Base-by-base conservation (phyloP, 2,797 vertebrate species). In the Arrhamphus sclerolepis region DNA sequence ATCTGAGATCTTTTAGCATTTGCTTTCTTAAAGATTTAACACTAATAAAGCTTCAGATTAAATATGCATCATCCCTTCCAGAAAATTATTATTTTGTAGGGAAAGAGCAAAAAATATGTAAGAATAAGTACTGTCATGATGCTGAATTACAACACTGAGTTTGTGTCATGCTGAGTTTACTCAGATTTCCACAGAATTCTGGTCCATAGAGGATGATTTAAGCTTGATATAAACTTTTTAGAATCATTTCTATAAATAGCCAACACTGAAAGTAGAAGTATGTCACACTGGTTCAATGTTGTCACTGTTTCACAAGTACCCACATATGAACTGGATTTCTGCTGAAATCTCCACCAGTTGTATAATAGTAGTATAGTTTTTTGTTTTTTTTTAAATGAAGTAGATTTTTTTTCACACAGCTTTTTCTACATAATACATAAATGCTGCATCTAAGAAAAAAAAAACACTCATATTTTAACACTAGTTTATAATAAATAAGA, bases 181-280 rank as follows among this genome's bases (percentile, higher is more conserved):
- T 16, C 13, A 22, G 6, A 19, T 26, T n/a, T 34, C 7, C 34
- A 52, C 18, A 16, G 11, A 24, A 56, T 26, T 26, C 5, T 7
- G 21, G 10, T 21, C n/a, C 41, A 6, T 3, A 1, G 10, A 46
- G 24, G 19, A 39, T 9, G 7, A 20, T 8, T 24, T 21, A 7
- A 9, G 2, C 14, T 4, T 26, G 41, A 47, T 29, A 51, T 46
- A 29, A 24, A 5, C 10, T 51, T 39, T 58, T 58, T 49, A 44
- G 52, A 7, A 26, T 70, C 17, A 41, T 47, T 26, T 74, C 47
- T 62, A 64, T 46, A 72, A 69, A 58, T 57, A 72, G 13, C 29
- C 22, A 16, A 43, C 41, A 52, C 6, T 53, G 68, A 65, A 72
- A 75, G 49, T 16, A 39, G 54, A 68, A 24, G 24, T 50, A 4